Evolutionary conservation across 2,113 vertebrate species (phyloP).

Genomic region (Ochotona curzoniae): DNA sequence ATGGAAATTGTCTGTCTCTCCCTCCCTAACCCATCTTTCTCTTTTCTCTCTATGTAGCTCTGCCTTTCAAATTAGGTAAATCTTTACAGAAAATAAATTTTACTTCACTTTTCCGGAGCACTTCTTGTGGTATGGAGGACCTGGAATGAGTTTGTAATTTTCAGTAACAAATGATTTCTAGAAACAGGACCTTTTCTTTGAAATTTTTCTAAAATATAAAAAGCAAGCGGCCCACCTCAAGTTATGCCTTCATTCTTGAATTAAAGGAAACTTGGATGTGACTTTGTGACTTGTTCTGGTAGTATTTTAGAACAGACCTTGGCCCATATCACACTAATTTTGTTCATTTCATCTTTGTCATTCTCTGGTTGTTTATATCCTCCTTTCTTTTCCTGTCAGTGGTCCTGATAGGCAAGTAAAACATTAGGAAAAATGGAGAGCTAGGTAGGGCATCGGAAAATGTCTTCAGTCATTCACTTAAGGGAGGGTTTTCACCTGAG

Average conservation of each 20-base stretch:
- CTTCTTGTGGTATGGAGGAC: background rate
- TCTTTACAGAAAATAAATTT: background rate
- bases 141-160: constrained; percentile 51
- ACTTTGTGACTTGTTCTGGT: constrained; percentile 15
- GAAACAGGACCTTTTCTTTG: constrained; percentile 50
- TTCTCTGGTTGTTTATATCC: background rate
- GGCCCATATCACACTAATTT: background rate
- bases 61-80: too few relatives aligned
- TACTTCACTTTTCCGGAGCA: background rate
- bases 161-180: constrained; percentile 43
- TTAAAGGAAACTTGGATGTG: background rate
- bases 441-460: background rate
- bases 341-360: background rate
- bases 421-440: background rate
- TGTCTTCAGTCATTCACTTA: background rate
- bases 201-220: constrained; percentile 53
- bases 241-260: background rate
- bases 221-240: constrained; percentile 5
- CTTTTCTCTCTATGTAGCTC: too few relatives aligned
- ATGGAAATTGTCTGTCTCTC: too few relatives aligned
- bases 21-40: too few relatives aligned
- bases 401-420: background rate
- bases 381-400: constrained; percentile 4
- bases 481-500: background rate
- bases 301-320: constrained; percentile 48